phyloP scores from a whole-genome alignment of 2,797 vertebrate genomes.

The Falco berigora region DNA sequence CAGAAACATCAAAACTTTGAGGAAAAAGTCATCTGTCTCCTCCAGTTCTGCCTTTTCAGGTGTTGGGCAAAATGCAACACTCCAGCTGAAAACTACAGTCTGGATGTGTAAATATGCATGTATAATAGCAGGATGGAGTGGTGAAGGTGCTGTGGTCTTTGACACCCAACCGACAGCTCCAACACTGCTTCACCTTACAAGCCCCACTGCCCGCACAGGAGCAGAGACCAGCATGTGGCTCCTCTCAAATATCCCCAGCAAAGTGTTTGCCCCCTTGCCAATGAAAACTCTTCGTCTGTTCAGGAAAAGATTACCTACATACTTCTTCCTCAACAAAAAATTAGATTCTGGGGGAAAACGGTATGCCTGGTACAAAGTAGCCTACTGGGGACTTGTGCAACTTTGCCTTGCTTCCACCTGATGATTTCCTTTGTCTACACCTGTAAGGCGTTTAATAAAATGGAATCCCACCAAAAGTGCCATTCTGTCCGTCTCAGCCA shows the following conservation, averaged over 20 bases:
- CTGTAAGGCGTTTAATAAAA: neutral
- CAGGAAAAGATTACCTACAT: neutral
- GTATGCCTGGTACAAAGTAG: neutral
- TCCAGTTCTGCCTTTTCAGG: neutral
- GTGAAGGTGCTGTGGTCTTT: neutral
- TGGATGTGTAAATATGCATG: neutral
- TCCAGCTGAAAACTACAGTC: neutral
- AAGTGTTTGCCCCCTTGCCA: neutral
- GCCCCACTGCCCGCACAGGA: neutral
- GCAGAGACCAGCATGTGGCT: neutral
- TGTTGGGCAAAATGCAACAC: neutral
- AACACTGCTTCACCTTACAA: neutral
- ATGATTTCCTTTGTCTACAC: neutral
- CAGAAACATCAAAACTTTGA: neutral
- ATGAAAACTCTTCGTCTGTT: neutral
- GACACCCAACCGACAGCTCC: neutral
- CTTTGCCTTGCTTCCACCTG: neutral
- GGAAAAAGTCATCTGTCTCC: conserved; percentile 7
- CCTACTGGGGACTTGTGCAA: neutral
- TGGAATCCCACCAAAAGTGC: neutral
- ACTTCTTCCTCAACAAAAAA: neutral
- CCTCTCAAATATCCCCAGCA: neutral
- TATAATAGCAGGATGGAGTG: neutral
- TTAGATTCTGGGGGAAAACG: neutral
- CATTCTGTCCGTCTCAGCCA: neutral